phyloP scores from a whole-genome alignment of 2,113 vertebrate genomes.

The Charina bottae region DNA sequence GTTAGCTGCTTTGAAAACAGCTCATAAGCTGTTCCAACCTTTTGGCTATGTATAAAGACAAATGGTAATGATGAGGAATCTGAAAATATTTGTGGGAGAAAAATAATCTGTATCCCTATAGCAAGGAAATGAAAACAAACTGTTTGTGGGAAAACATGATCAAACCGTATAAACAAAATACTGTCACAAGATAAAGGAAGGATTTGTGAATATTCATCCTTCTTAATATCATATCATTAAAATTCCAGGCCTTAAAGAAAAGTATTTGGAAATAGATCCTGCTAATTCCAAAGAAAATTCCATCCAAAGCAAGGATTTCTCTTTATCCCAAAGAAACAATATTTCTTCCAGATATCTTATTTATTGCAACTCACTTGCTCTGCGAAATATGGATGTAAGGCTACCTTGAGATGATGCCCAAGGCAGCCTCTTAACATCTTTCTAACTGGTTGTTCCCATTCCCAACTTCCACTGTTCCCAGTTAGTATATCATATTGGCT shows the following conservation, averaged over 20 bases:
- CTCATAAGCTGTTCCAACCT: conserved; percentile 17
- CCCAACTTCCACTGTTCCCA: too few relatives aligned
- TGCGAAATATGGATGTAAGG: background rate
- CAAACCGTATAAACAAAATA: background rate
- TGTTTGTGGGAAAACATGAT: background rate
- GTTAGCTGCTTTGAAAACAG: conserved; percentile 3
- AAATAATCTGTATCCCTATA: conserved; percentile 4
- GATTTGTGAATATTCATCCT: background rate
- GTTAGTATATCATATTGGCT: too few relatives aligned
- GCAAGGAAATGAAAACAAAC: conserved; percentile 25
- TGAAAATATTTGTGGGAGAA: background rate
- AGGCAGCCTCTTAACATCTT: too few relatives aligned
- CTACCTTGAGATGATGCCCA: background rate
- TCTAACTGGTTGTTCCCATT: too few relatives aligned
- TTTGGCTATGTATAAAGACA: background rate
- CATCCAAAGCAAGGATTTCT: background rate
- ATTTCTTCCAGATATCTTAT: background rate
- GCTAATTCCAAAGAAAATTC: background rate
- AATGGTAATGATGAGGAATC: background rate
- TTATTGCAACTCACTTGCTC: background rate
- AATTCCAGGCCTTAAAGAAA: background rate
- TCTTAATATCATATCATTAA: conserved; percentile 6
- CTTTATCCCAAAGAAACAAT: background rate
- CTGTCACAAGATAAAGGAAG: background rate
- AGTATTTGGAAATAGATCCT: background rate